These are phyloP conservation scores for Aurelia coerulea DNA, from an alignment of 30 jellyfish, hydroid and myxozoan species.

Conservation along the genomic window DNA sequence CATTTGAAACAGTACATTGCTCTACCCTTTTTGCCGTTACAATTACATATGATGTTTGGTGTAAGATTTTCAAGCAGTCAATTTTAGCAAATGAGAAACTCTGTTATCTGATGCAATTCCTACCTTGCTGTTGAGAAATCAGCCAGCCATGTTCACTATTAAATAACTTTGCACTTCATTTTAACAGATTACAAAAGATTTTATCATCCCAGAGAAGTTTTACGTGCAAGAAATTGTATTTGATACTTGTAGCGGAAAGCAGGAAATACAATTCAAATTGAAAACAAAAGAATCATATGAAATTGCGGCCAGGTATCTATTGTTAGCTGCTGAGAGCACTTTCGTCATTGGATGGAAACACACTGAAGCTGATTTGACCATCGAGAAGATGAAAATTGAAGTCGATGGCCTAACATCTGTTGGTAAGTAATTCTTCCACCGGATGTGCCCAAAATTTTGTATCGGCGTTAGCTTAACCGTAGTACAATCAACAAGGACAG, in stretches of 20 bases:
- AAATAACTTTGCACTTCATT: not conserved
- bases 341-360: slow-evolving; percentile 15
- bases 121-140: too few relatives aligned
- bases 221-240: not conserved
- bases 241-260: not conserved
- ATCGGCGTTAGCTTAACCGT: not conserved
- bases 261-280: not conserved
- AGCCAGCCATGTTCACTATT: too few relatives aligned
- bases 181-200: not conserved
- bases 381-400: slow-evolving; percentile 3
- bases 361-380: slow-evolving; percentile 4
- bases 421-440: not conserved
- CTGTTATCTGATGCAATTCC: too few relatives aligned
- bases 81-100: too few relatives aligned
- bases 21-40: too few relatives aligned
- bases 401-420: slow-evolving; percentile 2
- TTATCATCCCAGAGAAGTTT: slow-evolving; percentile 4
- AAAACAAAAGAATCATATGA: slow-evolving; percentile 18
- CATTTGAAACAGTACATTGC: too few relatives aligned
- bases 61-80: too few relatives aligned
- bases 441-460: not conserved
- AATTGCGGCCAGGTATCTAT: not conserved
- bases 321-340: slow-evolving; percentile 14
- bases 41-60: too few relatives aligned
- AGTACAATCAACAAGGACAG: too few relatives aligned